Evolutionary conservation across 2,797 vertebrate species (phyloP).

Genomic region (Microhierax caerulescens): DNA sequence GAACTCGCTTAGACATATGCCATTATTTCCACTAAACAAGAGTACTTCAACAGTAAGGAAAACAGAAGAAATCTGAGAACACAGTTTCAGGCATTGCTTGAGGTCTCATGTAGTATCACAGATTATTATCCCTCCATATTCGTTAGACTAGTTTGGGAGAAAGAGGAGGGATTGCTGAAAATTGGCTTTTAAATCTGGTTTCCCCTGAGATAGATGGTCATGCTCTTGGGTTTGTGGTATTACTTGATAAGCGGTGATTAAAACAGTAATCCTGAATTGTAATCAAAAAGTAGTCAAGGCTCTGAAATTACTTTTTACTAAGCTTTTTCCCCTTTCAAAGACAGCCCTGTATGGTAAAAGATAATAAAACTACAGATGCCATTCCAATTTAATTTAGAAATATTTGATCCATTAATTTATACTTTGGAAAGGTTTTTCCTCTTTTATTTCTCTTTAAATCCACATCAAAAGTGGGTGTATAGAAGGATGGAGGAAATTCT

Average conservation of each 20-base stretch:
- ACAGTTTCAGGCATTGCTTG: background rate
- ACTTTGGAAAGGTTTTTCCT: background rate
- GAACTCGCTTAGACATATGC: background rate
- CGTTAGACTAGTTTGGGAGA: background rate
- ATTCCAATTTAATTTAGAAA: constrained; percentile 30
- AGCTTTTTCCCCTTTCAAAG: constrained; percentile 44
- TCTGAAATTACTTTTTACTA: constrained; percentile 69
- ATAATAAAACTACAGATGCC: constrained; percentile 2
- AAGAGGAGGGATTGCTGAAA: constrained; percentile 30
- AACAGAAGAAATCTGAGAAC: background rate
- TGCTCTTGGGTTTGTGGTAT: constrained; percentile 64
- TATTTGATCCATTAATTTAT: constrained; percentile 35
- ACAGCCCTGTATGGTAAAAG: constrained; percentile 32
- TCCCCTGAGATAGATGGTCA: constrained; percentile 55
- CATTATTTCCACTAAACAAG: background rate
- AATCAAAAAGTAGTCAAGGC: constrained; percentile 59
- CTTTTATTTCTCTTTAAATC: background rate
- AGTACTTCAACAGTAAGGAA: background rate
- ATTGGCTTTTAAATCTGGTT: constrained; percentile 66
- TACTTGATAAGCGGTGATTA: constrained; percentile 58
- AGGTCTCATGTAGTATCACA: constrained; percentile 6
- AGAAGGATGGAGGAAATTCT: background rate
- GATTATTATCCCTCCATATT: constrained; percentile 38
- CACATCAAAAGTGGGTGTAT: background rate
- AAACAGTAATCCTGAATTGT: constrained; percentile 58